phyloP scores from a whole-genome alignment of 2,113 vertebrate species.

The Engystomops pustulosus region DNA sequence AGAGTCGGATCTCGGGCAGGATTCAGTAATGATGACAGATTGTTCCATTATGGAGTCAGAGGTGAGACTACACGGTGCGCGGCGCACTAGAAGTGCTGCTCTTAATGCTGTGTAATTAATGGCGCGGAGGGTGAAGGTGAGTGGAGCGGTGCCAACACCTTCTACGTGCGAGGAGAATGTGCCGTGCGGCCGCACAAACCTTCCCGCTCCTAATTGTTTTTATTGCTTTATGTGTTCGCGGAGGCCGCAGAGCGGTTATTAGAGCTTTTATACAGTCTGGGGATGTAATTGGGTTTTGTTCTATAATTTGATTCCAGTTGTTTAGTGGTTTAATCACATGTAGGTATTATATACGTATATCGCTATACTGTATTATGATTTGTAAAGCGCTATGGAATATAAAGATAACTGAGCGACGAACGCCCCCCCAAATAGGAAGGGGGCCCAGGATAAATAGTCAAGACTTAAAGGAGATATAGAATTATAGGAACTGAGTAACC shows the following conservation, averaged over 20 bases:
- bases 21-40: slow-evolving; percentile 25
- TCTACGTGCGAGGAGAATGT: neutral
- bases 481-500: no score
- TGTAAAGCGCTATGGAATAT: no score
- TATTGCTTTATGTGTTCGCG: neutral
- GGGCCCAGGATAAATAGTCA: neutral
- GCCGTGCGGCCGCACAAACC: neutral
- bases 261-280: neutral
- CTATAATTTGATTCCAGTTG: neutral
- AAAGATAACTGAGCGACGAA: neutral
- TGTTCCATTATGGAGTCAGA: neutral
- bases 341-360: no score
- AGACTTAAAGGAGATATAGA: no score
- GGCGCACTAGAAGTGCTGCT: neutral
- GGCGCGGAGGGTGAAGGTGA: neutral
- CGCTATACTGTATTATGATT: no score
- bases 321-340: neutral
- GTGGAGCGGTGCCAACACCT: neutral
- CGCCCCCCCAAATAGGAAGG: neutral
- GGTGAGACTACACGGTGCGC: neutral
- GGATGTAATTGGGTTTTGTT: neutral
- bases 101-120: slow-evolving; percentile 34
- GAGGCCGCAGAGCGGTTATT: neutral
- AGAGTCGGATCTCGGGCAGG: neutral
- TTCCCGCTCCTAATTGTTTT: neutral